Conservation (phyloP, 2,113 vertebrate species). For the Trichechus manatus region DNA sequence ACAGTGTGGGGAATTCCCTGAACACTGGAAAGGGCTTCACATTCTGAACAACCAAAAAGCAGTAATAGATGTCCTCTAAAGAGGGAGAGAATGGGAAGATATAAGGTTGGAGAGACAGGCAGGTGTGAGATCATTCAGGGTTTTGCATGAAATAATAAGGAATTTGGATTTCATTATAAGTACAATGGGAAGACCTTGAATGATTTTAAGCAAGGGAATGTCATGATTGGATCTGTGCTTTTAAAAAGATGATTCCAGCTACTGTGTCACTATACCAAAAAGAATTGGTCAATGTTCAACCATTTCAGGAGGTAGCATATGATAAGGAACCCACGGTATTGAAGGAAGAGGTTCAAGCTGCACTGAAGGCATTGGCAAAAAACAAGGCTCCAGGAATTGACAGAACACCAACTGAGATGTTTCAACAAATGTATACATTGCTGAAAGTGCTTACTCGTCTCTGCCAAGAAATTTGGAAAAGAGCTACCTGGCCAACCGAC, state of each 20-base stretch:
- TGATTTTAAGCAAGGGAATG: too few relatives aligned
- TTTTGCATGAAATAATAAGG: conserved; percentile 13
- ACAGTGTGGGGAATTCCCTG: background rate
- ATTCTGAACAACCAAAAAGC: background rate
- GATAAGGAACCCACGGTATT: too few relatives aligned
- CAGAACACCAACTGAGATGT: too few relatives aligned
- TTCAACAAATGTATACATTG: too few relatives aligned
- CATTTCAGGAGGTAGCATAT: too few relatives aligned
- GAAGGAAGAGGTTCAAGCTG: too few relatives aligned
- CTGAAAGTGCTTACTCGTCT: too few relatives aligned
- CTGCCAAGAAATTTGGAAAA: too few relatives aligned
- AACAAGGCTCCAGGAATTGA: too few relatives aligned
- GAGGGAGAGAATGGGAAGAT: background rate
- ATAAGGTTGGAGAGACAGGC: background rate
- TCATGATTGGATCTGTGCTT: background rate
- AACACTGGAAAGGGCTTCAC: background rate
- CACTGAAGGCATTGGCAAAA: too few relatives aligned
- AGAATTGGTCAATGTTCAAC: too few relatives aligned
- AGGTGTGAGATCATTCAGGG: background rate
- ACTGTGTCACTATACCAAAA: background rate
- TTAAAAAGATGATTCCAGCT: background rate
- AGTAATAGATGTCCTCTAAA: background rate
- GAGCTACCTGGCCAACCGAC: too few relatives aligned
- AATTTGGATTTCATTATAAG: background rate
- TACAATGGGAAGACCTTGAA: background rate